Percentiles rank a stretch among this genome's conserved stretches.
Conservation (phyloP, 2,888 invertebrate genomes). For the Erebia ligea region DNA sequence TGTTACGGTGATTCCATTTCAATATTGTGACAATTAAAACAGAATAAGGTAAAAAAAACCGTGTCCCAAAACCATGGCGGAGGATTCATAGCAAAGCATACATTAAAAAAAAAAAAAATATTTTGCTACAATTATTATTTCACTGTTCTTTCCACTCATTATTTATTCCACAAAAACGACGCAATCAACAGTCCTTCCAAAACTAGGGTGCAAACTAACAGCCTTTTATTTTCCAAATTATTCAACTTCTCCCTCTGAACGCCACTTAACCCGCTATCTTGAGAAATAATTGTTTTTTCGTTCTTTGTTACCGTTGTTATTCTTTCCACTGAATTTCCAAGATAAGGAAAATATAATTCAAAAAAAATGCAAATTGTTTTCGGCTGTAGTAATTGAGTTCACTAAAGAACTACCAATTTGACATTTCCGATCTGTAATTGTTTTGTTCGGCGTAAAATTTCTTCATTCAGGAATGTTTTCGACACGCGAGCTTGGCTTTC, state of each 20-base stretch:
- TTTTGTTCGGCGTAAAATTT: slow-evolving; percentile 33
- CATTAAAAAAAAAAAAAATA: too few species aligned
- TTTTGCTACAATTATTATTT: not conserved
- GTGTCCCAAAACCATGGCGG: too few species aligned
- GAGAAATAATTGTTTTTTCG: slow-evolving; percentile 16
- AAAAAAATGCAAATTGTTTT: slow-evolving; percentile 10
- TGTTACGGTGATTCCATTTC: too few species aligned
- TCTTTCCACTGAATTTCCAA: slow-evolving; percentile 1
- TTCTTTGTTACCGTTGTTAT: slow-evolving; percentile 7
- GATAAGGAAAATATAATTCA: slow-evolving; percentile 16
- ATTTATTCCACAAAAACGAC: not conserved
- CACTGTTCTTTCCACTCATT: not conserved
- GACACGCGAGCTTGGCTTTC: slow-evolving; percentile 20
- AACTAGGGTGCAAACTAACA: slow-evolving; percentile 18
- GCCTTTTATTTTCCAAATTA: slow-evolving; percentile 20
- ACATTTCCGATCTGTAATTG: slow-evolving; percentile 39
- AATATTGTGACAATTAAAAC: too few species aligned
- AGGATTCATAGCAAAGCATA: too few species aligned
- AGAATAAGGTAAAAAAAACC: too few species aligned
- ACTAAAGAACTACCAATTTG: slow-evolving; percentile 28
- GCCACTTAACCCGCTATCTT: slow-evolving; percentile 11
- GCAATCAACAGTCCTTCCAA: slow-evolving; percentile 3
- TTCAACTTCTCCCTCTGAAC: slow-evolving; percentile 16
- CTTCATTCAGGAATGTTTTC: slow-evolving; percentile 18
- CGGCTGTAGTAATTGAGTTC: not conserved